phyloP scores from a whole-genome alignment of 2,888 invertebrate genomes.

The Orthosia incerta region DNA sequence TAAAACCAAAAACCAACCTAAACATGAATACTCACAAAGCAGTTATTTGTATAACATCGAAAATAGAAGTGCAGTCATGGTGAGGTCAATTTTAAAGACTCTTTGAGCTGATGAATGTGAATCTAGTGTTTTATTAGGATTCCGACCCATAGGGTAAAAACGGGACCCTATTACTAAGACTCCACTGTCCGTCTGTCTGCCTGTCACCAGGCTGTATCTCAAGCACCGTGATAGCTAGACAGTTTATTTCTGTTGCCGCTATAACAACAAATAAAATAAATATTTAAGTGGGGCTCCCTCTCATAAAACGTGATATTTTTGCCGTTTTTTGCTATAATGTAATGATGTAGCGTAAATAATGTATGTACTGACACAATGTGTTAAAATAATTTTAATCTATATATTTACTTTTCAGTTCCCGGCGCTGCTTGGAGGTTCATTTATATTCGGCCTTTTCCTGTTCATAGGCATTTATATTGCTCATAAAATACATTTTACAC shows the following conservation, averaged over 20 bases:
- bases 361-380: background rate
- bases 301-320: no score
- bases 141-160: no score
- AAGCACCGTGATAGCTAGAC: no score
- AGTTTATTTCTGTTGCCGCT: no score
- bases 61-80: background rate
- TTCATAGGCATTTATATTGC: constrained; percentile 71
- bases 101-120: background rate
- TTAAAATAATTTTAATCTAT: constrained; percentile 1
- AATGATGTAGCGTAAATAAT: background rate
- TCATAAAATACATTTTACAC: constrained; percentile 72
- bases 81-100: background rate
- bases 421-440: constrained; percentile 70
- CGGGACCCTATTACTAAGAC: no score
- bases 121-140: background rate
- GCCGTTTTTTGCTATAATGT: no score
- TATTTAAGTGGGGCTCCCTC: no score
- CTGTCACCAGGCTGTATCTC: no score
- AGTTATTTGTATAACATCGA: background rate
- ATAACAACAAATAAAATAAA: no score
- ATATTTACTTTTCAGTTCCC: constrained; percentile 71
- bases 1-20: background rate
- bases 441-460: constrained; percentile 71
- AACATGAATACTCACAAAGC: background rate
- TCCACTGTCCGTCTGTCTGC: no score